Percentiles rank a stretch among this genome's conserved stretches.
Evolutionary conservation across 1,140 invertebrate species (phyloP).

Genomic region (Ostrea denselamellosa): DNA sequence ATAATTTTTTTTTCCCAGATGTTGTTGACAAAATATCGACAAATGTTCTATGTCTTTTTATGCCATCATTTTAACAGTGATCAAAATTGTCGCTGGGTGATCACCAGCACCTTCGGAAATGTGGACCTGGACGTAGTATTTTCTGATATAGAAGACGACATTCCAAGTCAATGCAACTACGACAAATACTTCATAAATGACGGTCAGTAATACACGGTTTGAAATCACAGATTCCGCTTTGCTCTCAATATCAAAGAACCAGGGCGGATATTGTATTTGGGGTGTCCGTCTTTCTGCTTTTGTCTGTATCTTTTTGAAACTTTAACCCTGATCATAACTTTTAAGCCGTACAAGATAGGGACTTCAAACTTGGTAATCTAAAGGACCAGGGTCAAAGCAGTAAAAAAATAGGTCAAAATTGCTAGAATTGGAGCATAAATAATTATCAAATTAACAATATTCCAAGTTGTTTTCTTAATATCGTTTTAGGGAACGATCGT

Average conservation of each 20-base stretch:
- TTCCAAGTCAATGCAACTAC: slow-evolving; percentile 39
- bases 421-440: no score
- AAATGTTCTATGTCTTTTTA: not conserved
- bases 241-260: no score
- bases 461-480: no score
- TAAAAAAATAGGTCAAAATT: no score
- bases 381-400: no score
- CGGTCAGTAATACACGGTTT: slow-evolving; percentile 15
- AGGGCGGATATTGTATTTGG: no score
- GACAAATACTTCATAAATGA: slow-evolving; percentile 54
- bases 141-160: slow-evolving; percentile 49
- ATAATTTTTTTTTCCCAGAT: not conserved
- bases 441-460: no score
- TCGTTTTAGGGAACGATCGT: slow-evolving; percentile 8
- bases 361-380: no score
- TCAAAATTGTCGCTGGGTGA: slow-evolving; percentile 50
- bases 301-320: no score
- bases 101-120: slow-evolving; percentile 19
- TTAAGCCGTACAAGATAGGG: no score
- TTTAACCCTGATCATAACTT: no score
- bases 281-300: no score
- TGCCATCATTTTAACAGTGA: slow-evolving; percentile 24
- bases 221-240: not conserved
- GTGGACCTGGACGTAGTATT: slow-evolving; percentile 53
- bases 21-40: not conserved